phyloP scores from a whole-genome alignment of 2,113 vertebrate species.

The Falcunculus frontatus region DNA sequence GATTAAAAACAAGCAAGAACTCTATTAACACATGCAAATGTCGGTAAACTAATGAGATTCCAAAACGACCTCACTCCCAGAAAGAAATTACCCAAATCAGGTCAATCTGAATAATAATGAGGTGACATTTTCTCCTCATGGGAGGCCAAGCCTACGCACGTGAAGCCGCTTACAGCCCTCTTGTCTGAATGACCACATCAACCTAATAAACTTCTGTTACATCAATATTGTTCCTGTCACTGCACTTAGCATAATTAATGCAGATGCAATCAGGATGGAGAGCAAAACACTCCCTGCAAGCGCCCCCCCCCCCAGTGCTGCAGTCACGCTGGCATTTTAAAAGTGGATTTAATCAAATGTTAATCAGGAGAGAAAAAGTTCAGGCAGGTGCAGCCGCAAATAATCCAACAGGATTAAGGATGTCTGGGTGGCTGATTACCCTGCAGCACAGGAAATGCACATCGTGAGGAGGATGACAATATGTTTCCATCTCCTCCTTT shows the following conservation, averaged over 20 bases:
- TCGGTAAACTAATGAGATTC: conserved; percentile 31
- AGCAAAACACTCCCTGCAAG: conserved; percentile 43
- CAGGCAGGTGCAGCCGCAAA: conserved; percentile 44
- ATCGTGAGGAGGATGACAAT: not conserved
- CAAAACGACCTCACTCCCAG: not conserved
- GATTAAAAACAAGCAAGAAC: conserved; percentile 37
- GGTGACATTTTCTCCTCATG: conserved; percentile 35
- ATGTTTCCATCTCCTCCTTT: not conserved
- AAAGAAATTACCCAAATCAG: conserved; percentile 51
- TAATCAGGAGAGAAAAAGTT: conserved; percentile 63
- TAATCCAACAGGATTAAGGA: conserved; percentile 50
- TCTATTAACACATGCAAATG: conserved; percentile 56
- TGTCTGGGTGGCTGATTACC: conserved; percentile 19
- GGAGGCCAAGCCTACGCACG: not conserved
- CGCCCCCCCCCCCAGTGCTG: not conserved
- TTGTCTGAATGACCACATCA: conserved; percentile 50
- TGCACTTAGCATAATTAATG: conserved; percentile 57
- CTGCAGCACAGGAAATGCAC: not conserved
- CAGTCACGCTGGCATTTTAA: conserved; percentile 35
- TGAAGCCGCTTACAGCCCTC: not conserved
- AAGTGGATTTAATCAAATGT: conserved; percentile 65
- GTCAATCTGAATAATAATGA: conserved; percentile 54
- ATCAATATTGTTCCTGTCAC: conserved; percentile 65
- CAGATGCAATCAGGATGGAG: conserved; percentile 62
- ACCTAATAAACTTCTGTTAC: conserved; percentile 61